Evolutionary conservation across 2,797 vertebrate genomes (phyloP).

Genomic region (Phataginus tetradactyla): DNA sequence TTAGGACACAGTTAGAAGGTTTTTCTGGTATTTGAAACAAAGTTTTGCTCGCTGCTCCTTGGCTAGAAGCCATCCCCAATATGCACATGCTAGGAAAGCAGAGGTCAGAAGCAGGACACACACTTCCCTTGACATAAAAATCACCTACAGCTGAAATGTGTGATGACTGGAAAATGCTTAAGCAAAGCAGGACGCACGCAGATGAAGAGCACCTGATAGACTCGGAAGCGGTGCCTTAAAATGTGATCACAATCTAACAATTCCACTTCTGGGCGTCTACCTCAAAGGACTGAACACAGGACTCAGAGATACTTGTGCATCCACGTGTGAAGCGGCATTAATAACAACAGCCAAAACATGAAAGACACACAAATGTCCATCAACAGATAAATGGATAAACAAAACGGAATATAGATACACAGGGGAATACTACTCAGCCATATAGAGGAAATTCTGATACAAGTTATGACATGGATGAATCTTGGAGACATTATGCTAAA

Average conservation of each 20-base stretch:
- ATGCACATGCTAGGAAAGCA: neutral
- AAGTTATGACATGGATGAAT: neutral
- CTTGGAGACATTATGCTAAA: neutral
- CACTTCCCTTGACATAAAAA: neutral
- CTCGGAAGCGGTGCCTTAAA: conserved; percentile 5
- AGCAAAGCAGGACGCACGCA: neutral
- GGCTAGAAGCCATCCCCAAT: neutral
- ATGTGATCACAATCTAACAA: neutral
- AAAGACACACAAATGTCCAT: neutral
- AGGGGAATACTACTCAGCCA: neutral
- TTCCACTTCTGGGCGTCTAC: neutral
- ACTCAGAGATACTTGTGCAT: neutral
- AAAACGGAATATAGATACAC: neutral
- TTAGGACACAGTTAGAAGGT: neutral
- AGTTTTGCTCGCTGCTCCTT: neutral
- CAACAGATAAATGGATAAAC: neutral
- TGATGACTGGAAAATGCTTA: neutral
- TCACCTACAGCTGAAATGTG: neutral
- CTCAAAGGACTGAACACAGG: neutral
- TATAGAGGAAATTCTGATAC: neutral
- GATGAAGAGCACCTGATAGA: neutral
- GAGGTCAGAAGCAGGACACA: neutral
- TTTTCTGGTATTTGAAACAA: neutral
- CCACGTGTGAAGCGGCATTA: neutral
- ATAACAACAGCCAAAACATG: neutral